A percentile compares a stretch with the other conserved stretches of the same genome.
phyloP scores from a whole-genome alignment of 64 coral and sea anemone species.

The Anthopleura sola region DNA sequence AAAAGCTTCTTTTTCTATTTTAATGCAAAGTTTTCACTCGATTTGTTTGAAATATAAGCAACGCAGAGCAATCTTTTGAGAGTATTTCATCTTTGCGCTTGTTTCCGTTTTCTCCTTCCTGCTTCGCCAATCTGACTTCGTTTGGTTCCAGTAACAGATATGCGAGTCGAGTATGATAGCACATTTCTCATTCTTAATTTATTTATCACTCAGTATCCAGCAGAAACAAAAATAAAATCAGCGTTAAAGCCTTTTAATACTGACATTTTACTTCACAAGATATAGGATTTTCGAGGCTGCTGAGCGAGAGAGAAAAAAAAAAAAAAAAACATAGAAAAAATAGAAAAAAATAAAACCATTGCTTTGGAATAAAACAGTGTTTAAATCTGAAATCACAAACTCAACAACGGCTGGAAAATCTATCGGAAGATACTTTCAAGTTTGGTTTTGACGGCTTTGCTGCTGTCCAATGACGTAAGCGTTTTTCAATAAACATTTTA shows the following conservation, averaged over 20 bases:
- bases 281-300: neutral
- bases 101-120: neutral
- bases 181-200: neutral
- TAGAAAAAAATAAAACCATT: too few species aligned
- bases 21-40: too few species aligned
- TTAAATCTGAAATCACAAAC: neutral
- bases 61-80: too few species aligned
- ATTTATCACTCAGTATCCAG: neutral
- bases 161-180: too few species aligned
- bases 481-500: neutral
- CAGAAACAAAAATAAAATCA: neutral
- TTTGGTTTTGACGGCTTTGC: neutral
- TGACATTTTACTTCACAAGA: neutral
- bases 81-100: neutral
- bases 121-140: neutral
- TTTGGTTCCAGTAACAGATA: too few species aligned
- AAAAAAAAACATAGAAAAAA: too few species aligned
- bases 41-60: too few species aligned
- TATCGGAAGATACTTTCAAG: neutral
- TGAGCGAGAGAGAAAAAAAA: too few species aligned
- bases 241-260: neutral
- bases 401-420: neutral
- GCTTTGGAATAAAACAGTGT: neutral
- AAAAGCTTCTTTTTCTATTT: too few species aligned
- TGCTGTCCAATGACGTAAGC: neutral